phyloP scores from a whole-genome alignment of 2,797 vertebrate species.

The Poeciliopsis paucimaculata region DNA sequence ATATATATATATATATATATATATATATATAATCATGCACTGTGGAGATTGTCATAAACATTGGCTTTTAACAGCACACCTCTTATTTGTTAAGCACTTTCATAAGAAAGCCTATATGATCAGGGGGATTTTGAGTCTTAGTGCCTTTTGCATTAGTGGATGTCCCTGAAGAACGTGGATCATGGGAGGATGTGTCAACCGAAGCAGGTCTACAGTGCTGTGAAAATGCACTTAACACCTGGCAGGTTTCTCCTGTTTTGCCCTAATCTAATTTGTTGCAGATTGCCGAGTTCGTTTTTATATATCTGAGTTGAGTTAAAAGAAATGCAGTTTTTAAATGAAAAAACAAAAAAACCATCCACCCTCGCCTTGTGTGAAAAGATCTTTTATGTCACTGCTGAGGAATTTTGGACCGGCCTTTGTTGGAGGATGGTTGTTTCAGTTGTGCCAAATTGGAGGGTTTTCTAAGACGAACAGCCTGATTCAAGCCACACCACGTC shows the following conservation, averaged over 20 bases:
- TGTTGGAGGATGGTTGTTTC: background rate
- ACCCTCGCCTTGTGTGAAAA: background rate
- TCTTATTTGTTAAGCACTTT: background rate
- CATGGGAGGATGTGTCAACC: background rate
- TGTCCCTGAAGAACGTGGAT: background rate
- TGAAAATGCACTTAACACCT: background rate
- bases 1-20: too few species aligned
- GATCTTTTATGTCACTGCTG: background rate
- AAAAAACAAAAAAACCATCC: background rate
- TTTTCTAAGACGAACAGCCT: background rate
- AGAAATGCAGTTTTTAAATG: background rate
- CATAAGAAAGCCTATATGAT: constrained; percentile 3
- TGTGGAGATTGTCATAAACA: constrained; percentile 40
- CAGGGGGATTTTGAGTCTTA: background rate
- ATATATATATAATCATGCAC: constrained; percentile 3
- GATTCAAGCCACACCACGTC: background rate
- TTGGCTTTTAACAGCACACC: constrained; percentile 17
- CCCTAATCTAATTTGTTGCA: background rate
- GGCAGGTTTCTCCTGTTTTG: background rate
- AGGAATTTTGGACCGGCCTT: background rate
- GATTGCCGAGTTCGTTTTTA: background rate
- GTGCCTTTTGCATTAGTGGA: background rate
- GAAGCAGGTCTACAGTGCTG: background rate
- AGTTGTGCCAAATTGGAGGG: background rate
- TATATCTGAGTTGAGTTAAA: background rate